These are phyloP conservation scores for Protomyctophum bolini DNA, from an alignment of 2,113 vertebrate genomes.

Conservation along the genomic window DNA sequence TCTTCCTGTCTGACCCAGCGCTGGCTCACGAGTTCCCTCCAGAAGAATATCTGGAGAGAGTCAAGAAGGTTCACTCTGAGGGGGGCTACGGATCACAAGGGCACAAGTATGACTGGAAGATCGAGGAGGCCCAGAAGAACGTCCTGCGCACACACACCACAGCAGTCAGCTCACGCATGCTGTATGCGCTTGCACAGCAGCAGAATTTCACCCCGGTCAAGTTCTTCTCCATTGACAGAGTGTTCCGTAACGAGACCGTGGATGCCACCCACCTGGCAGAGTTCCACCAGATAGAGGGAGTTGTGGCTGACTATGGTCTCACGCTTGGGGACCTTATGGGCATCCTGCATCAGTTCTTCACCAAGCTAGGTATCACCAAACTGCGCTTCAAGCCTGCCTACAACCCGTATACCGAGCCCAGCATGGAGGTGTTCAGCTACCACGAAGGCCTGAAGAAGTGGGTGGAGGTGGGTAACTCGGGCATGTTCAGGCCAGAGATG, in stretches of 20 bases:
- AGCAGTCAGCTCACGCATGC: conserved; percentile 85
- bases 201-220: conserved; percentile 88
- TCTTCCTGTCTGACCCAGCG: conserved; percentile 90
- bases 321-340: conserved; percentile 95
- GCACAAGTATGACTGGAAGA: conserved; percentile 92
- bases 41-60: conserved; percentile 85
- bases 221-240: conserved; percentile 95
- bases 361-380: conserved; percentile 93
- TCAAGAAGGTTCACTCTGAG: conserved; percentile 88
- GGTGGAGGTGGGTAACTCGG: conserved; percentile 95
- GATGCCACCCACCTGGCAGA: conserved; percentile 94
- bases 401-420: conserved; percentile 96
- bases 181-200: conserved; percentile 89
- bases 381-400: conserved; percentile 94
- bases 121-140: conserved; percentile 90
- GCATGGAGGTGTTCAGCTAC: conserved; percentile 98
- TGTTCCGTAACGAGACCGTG: conserved; percentile 94
- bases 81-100: conserved; percentile 93
- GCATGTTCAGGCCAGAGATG: conserved; percentile 92
- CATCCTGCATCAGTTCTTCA: conserved; percentile 89
- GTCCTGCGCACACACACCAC: conserved; percentile 93
- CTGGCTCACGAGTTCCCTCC: conserved; percentile 82
- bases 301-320: conserved; percentile 90
- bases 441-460: conserved; percentile 94
- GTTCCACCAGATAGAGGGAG: conserved; percentile 95